Evolutionary conservation across 2,797 vertebrate genomes (phyloP).

Genomic region (Ataeniobius toweri): DNA sequence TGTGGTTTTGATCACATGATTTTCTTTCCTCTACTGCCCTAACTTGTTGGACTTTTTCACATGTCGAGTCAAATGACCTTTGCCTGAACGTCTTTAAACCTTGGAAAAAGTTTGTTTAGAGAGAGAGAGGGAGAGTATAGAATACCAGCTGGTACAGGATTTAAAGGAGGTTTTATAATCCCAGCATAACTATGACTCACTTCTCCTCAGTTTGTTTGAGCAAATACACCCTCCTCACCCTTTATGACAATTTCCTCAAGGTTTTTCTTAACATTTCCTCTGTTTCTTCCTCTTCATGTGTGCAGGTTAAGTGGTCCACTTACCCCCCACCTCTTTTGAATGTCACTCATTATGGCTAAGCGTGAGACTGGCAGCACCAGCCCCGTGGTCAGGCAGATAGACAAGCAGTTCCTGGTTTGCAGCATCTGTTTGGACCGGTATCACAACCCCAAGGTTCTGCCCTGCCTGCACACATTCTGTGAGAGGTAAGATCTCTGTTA

Average conservation of each 20-base stretch:
- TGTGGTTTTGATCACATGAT: constrained; percentile 25
- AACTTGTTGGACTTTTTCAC: constrained; percentile 25
- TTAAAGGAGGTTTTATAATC: constrained; percentile 30
- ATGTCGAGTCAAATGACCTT: constrained; percentile 44
- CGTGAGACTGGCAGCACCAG: constrained; percentile 88
- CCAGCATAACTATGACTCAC: constrained; percentile 53
- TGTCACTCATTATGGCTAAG: constrained; percentile 86
- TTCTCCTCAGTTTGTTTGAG: constrained; percentile 36
- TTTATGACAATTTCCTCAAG: constrained; percentile 30
- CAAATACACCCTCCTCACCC: constrained; percentile 24
- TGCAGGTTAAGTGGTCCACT: constrained; percentile 63
- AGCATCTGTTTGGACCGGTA: constrained; percentile 94
- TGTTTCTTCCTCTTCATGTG: constrained; percentile 27
- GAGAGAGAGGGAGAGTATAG: not conserved
- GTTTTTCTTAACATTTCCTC: constrained; percentile 39
- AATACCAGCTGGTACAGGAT: constrained; percentile 22
- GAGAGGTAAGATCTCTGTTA: constrained; percentile 82
- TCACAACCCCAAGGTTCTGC: constrained; percentile 91
- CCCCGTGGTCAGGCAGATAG: constrained; percentile 92
- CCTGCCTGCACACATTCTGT: constrained; percentile 94
- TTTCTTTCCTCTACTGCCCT: constrained; percentile 18
- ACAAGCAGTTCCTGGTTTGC: constrained; percentile 95
- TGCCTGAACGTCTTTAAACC: constrained; percentile 16
- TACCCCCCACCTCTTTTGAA: constrained; percentile 58
- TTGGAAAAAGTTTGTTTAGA: constrained; percentile 34